A percentile compares a stretch with the other conserved stretches of the same genome.
Evolutionary conservation across 2,888 invertebrate genomes (phyloP).

Genomic region (Leucoptera coffeella): DNA sequence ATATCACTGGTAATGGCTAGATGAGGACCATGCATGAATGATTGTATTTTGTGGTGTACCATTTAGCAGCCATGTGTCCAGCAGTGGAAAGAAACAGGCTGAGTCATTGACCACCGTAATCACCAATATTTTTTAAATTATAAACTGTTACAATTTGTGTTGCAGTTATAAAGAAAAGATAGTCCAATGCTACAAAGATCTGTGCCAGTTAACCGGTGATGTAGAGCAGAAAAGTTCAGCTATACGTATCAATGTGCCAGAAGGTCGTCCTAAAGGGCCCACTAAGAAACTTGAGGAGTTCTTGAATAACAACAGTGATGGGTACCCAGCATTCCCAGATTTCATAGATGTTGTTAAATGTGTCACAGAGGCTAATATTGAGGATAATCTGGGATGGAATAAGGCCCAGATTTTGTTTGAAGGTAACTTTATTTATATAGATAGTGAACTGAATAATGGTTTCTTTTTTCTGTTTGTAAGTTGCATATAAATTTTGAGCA

Average conservation of each 20-base stretch:
- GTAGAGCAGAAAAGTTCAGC: background rate
- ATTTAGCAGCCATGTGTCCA: no score
- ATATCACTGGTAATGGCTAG: no score
- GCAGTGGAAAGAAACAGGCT: no score
- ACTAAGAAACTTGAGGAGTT: slow-evolving; percentile 17
- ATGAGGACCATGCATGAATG: no score
- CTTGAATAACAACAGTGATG: slow-evolving; percentile 19
- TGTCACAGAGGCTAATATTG: slow-evolving; percentile 14
- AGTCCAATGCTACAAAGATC: slow-evolving; percentile 15
- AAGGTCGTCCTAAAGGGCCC: slow-evolving; percentile 13
- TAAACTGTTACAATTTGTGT: no score
- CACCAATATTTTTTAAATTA: no score
- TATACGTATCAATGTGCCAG: background rate
- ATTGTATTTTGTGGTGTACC: no score
- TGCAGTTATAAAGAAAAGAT: slow-evolving; percentile 18
- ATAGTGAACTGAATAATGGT: background rate
- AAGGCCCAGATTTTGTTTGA: slow-evolving; percentile 13
- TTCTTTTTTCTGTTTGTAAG: no score
- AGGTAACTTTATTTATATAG: no score
- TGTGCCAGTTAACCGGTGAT: slow-evolving; percentile 16
- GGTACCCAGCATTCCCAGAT: slow-evolving; percentile 31
- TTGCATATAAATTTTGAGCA: no score
- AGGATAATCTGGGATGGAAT: slow-evolving; percentile 15
- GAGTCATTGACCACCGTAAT: no score
- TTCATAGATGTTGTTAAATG: slow-evolving; percentile 35